These are phyloP conservation scores for Drosophila arizonae DNA, from an alignment of 1,140 invertebrate genomes.

Conservation along the genomic window DNA sequence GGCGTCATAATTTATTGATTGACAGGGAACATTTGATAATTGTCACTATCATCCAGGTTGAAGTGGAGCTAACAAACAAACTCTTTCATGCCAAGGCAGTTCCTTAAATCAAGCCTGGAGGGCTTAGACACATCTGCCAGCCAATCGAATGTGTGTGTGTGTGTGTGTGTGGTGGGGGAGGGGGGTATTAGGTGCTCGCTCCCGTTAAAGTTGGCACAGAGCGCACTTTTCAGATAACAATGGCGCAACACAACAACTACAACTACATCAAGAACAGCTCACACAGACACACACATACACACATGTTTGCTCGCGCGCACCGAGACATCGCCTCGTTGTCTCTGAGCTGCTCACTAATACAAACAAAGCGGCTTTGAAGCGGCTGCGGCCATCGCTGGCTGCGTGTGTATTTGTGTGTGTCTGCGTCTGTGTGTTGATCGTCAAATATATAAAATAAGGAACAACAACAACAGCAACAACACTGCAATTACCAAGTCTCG, in stretches of 20 bases:
- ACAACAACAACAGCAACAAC: not conserved
- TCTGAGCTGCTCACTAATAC: constrained; percentile 72
- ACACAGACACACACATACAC: not conserved
- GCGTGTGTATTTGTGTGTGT: constrained; percentile 7
- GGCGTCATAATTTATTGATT: constrained; percentile 11
- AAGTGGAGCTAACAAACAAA: constrained; percentile 24
- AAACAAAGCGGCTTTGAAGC: constrained; percentile 26
- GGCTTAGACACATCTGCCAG: constrained; percentile 16
- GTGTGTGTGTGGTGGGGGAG: not conserved
- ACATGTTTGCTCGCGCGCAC: not conserved
- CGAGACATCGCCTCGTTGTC: constrained; percentile 28
- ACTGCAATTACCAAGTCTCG: constrained; percentile 58
- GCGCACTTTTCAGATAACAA: constrained; percentile 57
- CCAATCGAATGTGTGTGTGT: not conserved
- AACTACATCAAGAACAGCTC: constrained; percentile 22
- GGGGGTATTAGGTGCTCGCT: constrained; percentile 24
- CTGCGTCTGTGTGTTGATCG: constrained; percentile 7
- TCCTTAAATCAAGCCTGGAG: constrained; percentile 10
- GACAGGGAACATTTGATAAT: not conserved
- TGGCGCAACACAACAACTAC: constrained; percentile 19
- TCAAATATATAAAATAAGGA: not conserved
- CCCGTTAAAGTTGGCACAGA: constrained; percentile 53
- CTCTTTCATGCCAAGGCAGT: constrained; percentile 31
- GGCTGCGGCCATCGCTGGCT: constrained; percentile 57
- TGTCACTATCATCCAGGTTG: not conserved